A percentile compares a stretch with the other conserved stretches of the same genome.
Evolutionary conservation across 2,797 vertebrate species (phyloP).

Genomic region (Clamator glandarius): DNA sequence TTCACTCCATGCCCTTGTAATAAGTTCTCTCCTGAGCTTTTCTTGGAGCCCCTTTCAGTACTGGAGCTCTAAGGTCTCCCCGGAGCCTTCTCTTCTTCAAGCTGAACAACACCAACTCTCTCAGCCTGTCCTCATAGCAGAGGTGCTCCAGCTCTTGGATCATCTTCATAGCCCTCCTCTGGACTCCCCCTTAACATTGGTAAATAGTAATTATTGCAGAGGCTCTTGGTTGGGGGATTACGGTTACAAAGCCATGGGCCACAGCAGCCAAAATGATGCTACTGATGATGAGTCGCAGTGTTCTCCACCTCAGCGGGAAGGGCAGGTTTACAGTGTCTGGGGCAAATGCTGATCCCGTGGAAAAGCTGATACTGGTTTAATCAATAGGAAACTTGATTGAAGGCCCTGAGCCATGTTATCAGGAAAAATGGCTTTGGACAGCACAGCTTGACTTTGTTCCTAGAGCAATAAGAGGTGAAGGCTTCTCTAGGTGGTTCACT

Average conservation of each 20-base stretch:
- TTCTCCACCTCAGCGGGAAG: neutral
- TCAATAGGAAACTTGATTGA: neutral
- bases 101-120: too few relatives aligned
- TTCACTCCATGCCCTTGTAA: too few relatives aligned
- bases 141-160: too few relatives aligned
- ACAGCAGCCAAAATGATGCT: neutral
- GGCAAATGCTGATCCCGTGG: neutral
- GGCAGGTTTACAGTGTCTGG: neutral
- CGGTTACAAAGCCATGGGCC: rapidly evolving
- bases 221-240: rapidly evolving
- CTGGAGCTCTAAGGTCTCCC: too few relatives aligned
- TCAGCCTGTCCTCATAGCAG: too few relatives aligned
- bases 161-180: too few relatives aligned
- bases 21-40: too few relatives aligned
- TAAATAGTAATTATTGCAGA: neutral
- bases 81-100: too few relatives aligned
- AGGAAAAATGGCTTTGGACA: neutral
- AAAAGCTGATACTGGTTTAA: neutral
- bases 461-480: rapidly evolving
- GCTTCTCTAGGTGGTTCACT: rapidly evolving
- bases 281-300: rapidly evolving
- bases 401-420: neutral
- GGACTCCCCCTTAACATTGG: rapidly evolving
- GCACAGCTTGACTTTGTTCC: neutral
- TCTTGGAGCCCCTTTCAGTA: too few relatives aligned